A percentile compares a stretch with the other conserved stretches of the same genome.
Conservation (phyloP, 2,113 vertebrate species). For the Ovibos moschatus region DNA sequence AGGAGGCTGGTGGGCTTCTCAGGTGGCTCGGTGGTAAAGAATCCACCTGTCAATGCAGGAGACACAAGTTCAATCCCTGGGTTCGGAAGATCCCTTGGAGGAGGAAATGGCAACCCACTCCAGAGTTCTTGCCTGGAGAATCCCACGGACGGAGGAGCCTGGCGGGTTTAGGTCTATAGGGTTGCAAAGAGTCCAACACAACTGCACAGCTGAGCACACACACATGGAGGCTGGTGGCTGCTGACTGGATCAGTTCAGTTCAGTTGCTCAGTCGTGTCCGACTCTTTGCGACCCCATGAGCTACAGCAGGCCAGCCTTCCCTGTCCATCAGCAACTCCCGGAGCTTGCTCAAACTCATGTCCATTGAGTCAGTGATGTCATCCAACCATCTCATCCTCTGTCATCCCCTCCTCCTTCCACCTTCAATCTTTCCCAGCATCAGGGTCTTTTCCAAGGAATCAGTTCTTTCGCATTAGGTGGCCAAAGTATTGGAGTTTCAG, state of each 20-base stretch:
- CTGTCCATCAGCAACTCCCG: not conserved
- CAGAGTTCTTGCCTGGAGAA: not conserved
- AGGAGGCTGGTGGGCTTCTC: not conserved
- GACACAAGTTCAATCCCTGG: not conserved
- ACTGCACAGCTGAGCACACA: not conserved
- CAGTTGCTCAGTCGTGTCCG: accelerated
- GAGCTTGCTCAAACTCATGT: not conserved
- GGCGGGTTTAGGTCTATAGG: not conserved
- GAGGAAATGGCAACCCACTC: not conserved
- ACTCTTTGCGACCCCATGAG: not conserved
- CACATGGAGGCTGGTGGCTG: not conserved
- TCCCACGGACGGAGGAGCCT: not conserved
- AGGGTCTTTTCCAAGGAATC: not conserved
- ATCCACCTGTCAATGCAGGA: not conserved
- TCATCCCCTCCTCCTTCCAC: not conserved
- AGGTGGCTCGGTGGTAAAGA: not conserved
- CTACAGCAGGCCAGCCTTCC: not conserved
- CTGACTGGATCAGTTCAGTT: not conserved
- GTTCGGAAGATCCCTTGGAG: not conserved
- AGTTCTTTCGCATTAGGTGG: not conserved
- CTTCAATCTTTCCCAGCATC: not conserved
- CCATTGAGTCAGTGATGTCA: not conserved
- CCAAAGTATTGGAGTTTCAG: not conserved
- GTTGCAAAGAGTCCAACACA: not conserved
- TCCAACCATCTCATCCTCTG: not conserved